phyloP scores from a whole-genome alignment of 2,797 vertebrate species.

The Lagodon rhomboides region DNA sequence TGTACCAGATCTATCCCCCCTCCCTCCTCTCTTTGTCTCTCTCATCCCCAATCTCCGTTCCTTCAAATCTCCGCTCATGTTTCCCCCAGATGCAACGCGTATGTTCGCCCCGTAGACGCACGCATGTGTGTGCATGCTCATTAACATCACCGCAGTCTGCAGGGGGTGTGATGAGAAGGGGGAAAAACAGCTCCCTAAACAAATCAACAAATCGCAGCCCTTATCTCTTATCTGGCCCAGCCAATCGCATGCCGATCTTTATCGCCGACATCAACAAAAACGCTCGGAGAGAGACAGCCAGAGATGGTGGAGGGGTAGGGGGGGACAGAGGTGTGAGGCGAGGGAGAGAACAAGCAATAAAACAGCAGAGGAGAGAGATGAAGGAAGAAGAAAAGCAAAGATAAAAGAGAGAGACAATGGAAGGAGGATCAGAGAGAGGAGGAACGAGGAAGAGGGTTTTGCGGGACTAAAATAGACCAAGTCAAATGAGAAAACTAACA shows the following conservation, averaged over 20 bases:
- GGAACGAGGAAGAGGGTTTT: constrained; percentile 62
- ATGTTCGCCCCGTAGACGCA: neutral
- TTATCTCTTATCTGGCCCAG: constrained; percentile 66
- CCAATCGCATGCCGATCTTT: constrained; percentile 72
- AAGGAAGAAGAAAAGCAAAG: constrained; percentile 41
- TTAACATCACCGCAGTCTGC: constrained; percentile 48
- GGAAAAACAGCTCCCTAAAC: constrained; percentile 56
- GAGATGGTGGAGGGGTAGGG: neutral
- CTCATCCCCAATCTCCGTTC: neutral
- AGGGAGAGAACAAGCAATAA: constrained; percentile 27
- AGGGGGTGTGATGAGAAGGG: constrained; percentile 51
- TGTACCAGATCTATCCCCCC: constrained; percentile 16
- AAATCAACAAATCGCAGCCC: constrained; percentile 64
- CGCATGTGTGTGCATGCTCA: constrained; percentile 39
- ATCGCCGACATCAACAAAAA: constrained; percentile 67
- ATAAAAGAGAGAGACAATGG: constrained; percentile 66
- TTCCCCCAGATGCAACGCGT: constrained; percentile 21
- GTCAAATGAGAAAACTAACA: constrained; percentile 77
- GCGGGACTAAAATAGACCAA: constrained; percentile 75
- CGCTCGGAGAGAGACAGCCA: constrained; percentile 19
- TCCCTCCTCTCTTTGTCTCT: constrained; percentile 6
- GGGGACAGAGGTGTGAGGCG: constrained; percentile 26
- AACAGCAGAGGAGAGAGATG: constrained; percentile 17
- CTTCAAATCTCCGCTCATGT: constrained; percentile 6
- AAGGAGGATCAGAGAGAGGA: constrained; percentile 61